Conservation (phyloP, 2,797 vertebrate species). For the Remorina albescens region DNA sequence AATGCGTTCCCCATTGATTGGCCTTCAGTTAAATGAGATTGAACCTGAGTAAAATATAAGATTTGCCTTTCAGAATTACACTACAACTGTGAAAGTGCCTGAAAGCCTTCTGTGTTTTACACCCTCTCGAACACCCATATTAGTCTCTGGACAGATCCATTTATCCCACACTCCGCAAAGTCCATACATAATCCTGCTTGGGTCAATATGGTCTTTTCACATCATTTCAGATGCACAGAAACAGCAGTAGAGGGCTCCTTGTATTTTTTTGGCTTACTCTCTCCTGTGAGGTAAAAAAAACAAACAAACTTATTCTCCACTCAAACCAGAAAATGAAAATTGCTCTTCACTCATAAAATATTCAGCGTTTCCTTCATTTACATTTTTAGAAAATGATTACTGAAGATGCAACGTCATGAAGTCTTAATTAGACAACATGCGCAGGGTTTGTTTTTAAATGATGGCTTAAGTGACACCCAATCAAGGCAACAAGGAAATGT, state of each 20-base stretch:
- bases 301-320: too few species aligned
- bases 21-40: not conserved
- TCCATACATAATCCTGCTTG: constrained; percentile 18
- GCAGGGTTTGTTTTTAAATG: not conserved
- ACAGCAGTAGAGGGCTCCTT: not conserved
- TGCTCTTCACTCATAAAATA: not conserved
- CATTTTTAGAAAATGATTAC: not conserved
- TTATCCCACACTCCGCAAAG: constrained; percentile 9
- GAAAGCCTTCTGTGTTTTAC: not conserved
- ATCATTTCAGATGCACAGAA: not conserved
- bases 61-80: not conserved
- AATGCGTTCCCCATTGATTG: too few species aligned
- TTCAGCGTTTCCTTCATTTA: not conserved
- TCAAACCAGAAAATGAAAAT: not conserved
- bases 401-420: not conserved
- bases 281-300: constrained; percentile 18
- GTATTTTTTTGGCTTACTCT: not conserved
- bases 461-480: not conserved
- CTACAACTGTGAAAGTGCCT: not conserved
- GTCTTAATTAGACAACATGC: not conserved
- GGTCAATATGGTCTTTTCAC: not conserved
- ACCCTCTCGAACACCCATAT: not conserved
- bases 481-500: too few species aligned
- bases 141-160: constrained; percentile 4
- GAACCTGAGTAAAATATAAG: not conserved